Conservation (phyloP, 2,797 vertebrate genomes). For the Mus minutoides region DNA sequence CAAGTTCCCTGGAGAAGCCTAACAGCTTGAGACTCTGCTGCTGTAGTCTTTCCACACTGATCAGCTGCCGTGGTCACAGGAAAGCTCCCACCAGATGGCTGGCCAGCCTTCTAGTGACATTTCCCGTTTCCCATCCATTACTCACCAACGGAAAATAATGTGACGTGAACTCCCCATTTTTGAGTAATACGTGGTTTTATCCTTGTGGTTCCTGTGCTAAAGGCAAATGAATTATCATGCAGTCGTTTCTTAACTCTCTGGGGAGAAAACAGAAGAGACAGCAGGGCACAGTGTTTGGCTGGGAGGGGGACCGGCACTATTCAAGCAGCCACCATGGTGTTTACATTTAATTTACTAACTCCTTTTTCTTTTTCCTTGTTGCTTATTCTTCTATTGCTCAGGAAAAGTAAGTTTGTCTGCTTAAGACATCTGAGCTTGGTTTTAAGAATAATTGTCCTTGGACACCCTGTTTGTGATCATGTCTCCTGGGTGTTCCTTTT, state of each 20-base stretch:
- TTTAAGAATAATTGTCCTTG: neutral
- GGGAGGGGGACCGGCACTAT: neutral
- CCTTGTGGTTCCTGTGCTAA: constrained; percentile 66
- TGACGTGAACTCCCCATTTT: constrained; percentile 65
- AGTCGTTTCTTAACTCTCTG: neutral
- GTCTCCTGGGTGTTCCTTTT: neutral
- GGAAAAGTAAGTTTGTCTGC: neutral
- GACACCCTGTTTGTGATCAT: neutral
- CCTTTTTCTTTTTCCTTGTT: neutral
- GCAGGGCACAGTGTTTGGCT: neutral
- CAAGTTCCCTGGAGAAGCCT: constrained; percentile 82
- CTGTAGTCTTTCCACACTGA: constrained; percentile 81
- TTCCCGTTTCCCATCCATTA: constrained; percentile 81
- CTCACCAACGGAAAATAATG: constrained; percentile 77
- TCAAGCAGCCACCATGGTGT: neutral
- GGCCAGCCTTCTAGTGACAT: constrained; percentile 79
- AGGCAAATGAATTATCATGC: constrained; percentile 59
- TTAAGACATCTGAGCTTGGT: neutral
- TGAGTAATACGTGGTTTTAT: constrained; percentile 31
- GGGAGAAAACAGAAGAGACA: constrained; percentile 39
- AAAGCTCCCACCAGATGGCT: constrained; percentile 84
- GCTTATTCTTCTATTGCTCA: constrained; percentile 21
- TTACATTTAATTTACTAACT: constrained; percentile 3
- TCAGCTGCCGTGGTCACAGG: constrained; percentile 78
- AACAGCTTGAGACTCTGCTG: constrained; percentile 82